A percentile compares a stretch with the other conserved stretches of the same genome.
Evolutionary conservation across 2,797 vertebrate species (phyloP).

Genomic region (Onychomys leucogaster): DNA sequence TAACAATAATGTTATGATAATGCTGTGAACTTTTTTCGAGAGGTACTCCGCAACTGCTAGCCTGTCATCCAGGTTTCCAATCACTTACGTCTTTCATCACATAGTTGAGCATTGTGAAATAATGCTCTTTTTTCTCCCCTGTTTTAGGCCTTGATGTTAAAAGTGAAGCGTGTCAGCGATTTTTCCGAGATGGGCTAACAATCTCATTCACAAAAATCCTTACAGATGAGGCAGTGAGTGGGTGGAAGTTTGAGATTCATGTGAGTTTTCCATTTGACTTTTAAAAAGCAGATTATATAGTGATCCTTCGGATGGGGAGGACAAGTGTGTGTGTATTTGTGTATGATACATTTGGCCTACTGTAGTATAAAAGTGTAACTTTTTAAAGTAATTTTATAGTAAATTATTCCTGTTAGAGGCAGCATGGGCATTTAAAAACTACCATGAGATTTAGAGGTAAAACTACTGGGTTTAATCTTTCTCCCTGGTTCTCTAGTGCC

Average conservation of each 20-base stretch:
- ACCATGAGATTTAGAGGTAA: slow-evolving; percentile 46
- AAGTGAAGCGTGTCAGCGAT: slow-evolving; percentile 99
- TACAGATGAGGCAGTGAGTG: slow-evolving; percentile 99
- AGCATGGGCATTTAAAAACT: slow-evolving; percentile 51
- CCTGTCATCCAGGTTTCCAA: slow-evolving; percentile 12
- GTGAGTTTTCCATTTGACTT: slow-evolving; percentile 90
- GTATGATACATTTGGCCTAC: slow-evolving; percentile 34
- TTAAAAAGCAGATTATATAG: slow-evolving; percentile 33
- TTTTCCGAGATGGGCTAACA: slow-evolving; percentile 99
- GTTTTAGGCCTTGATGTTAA: slow-evolving; percentile 97
- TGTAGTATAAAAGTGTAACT: slow-evolving; percentile 28
- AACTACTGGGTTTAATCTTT: slow-evolving; percentile 55
- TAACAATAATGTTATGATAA: neutral
- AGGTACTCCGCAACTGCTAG: slow-evolving; percentile 5
- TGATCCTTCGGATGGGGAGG: neutral
- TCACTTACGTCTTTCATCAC: slow-evolving; percentile 38
- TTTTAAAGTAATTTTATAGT: neutral
- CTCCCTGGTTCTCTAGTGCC: slow-evolving; percentile 27
- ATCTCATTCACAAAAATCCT: slow-evolving; percentile 99
- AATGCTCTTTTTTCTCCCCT: slow-evolving; percentile 19
- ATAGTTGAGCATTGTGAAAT: slow-evolving; percentile 26
- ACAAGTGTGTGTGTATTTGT: neutral
- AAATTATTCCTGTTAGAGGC: neutral
- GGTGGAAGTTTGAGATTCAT: slow-evolving; percentile 99
- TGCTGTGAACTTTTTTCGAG: neutral